Evolutionary conservation across 1,140 invertebrate species (phyloP).

Genomic region (Cylas formicarius): DNA sequence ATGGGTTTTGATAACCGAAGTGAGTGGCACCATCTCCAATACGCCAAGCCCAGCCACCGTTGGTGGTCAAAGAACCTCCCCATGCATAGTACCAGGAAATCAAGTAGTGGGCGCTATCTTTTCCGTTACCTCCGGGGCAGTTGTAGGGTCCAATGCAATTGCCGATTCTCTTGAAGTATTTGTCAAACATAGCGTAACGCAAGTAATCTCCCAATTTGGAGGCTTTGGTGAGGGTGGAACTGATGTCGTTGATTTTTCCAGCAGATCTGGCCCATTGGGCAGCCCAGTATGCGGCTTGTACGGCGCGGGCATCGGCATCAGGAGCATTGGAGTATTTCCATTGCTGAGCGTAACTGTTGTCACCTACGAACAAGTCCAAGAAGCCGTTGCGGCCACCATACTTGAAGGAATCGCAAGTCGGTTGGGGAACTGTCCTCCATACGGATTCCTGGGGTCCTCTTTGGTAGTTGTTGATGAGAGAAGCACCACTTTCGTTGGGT

Average conservation of each 20-base stretch:
- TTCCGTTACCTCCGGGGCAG: conserved; percentile 20
- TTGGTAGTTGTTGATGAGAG: conserved; percentile 24
- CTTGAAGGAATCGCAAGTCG: conserved; percentile 21
- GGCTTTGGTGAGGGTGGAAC: conserved; percentile 14
- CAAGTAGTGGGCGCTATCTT: conserved; percentile 25
- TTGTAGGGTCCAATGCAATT: conserved; percentile 16
- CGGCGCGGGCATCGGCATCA: conserved; percentile 23
- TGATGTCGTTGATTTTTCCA: conserved; percentile 5
- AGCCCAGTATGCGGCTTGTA: conserved; percentile 26
- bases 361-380: conserved; percentile 22
- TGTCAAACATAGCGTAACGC: conserved; percentile 22
- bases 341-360: conserved; percentile 20
- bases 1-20: conserved; percentile 26
- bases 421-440: conserved; percentile 25
- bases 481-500: conserved; percentile 15
- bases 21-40: conserved; percentile 25
- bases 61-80: conserved; percentile 23
- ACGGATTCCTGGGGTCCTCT: conserved; percentile 25
- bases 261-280: conserved; percentile 17
- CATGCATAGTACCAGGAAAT: conserved; percentile 24
- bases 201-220: conserved; percentile 23
- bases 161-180: conserved; percentile 27
- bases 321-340: conserved; percentile 25
- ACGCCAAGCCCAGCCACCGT: conserved; percentile 23
- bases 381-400: conserved; percentile 25